Evolutionary conservation across 1,140 invertebrate species (phyloP), one percentile per base, ranked within the genome.

Genomic region (Drosophila quadrilineata): DNA sequence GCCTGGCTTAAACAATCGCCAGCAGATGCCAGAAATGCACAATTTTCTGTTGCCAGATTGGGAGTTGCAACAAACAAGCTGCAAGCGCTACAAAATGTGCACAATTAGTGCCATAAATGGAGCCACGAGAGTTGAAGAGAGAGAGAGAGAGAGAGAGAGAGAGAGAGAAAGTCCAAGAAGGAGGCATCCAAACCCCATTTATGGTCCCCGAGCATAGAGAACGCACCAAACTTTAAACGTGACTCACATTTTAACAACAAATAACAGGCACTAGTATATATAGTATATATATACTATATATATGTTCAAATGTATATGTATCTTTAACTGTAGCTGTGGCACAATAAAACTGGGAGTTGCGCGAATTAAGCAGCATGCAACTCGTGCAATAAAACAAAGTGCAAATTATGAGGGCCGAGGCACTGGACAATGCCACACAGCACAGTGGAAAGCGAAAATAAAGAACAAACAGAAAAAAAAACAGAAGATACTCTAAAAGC

Each of bases 91-190:
- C 63, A 85, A 84, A 84, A 85, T 77, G 77, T 62, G 53, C 69
- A 77, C 77, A 85, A 85, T 84, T 85, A 85, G 65, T 40, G 79
- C 77, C 74, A 77, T 84, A 84, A 85, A 77, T 77, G 77, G 77
- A 24, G 38, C 43, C 35, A 14, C 33, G 49, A 60, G 60, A 56
- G 28, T 38, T 40, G 31, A n/a, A n/a, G n/a, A n/a, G n/a, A n/a
- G n/a, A n/a, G n/a, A n/a, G n/a, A n/a, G n/a, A n/a, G n/a, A n/a
- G n/a, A n/a, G n/a, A n/a, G n/a, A n/a, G n/a, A n/a, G n/a, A n/a
- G n/a, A n/a, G n/a, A n/a, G n/a, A n/a, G n/a, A n/a, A n/a, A n/a
- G n/a, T n/a, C n/a, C 28, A 41, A 33, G 52, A 52, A 53, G 52
- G 22, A 22, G 17, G 46, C 12, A 40, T 38, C n/a, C 41, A 31